phyloP scores from a whole-genome alignment of 1,140 invertebrate species.

The Chymomyza costata region DNA sequence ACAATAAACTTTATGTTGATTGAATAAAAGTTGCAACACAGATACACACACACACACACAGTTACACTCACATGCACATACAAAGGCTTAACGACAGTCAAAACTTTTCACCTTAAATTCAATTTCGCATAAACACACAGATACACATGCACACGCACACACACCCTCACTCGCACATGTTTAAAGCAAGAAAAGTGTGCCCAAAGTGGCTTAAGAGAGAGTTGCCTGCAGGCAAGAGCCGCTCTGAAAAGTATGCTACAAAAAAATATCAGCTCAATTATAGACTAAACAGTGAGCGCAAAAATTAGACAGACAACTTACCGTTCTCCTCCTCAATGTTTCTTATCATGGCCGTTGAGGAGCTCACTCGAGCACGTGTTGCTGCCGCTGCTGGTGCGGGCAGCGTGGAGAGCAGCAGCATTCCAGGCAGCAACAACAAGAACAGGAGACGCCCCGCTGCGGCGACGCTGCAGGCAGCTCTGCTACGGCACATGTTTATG shows the following conservation, averaged over 20 bases:
- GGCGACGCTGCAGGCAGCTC: slow-evolving; percentile 33
- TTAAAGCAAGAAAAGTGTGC: slow-evolving; percentile 23
- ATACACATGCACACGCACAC: slow-evolving; percentile 3
- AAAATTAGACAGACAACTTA: slow-evolving; percentile 36
- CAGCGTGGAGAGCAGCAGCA: slow-evolving; percentile 37
- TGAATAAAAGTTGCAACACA: slow-evolving; percentile 54
- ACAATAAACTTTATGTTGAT: slow-evolving; percentile 67
- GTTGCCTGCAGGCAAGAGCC: slow-evolving; percentile 22
- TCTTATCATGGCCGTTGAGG: slow-evolving; percentile 66
- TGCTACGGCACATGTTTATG: neutral
- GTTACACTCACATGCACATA: neutral
- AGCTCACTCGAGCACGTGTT: slow-evolving; percentile 65
- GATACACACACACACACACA: slow-evolving; percentile 13
- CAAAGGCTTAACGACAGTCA: slow-evolving; percentile 45
- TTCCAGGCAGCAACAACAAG: slow-evolving; percentile 6
- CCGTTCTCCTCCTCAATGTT: slow-evolving; percentile 73
- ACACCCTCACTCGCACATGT: slow-evolving; percentile 2
- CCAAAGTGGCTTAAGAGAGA: too few relatives aligned
- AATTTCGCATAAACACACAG: slow-evolving; percentile 35
- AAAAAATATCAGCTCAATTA: too few relatives aligned
- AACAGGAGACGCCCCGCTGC: too few relatives aligned
- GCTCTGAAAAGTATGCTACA: neutral
- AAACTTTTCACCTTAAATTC: slow-evolving; percentile 68
- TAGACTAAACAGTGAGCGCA: too few relatives aligned
- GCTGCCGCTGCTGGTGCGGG: slow-evolving; percentile 49